Percentiles rank a stretch among this genome's conserved stretches.
Evolutionary conservation across 2,888 invertebrate genomes (phyloP).

Genomic region (Meta bourneti): DNA sequence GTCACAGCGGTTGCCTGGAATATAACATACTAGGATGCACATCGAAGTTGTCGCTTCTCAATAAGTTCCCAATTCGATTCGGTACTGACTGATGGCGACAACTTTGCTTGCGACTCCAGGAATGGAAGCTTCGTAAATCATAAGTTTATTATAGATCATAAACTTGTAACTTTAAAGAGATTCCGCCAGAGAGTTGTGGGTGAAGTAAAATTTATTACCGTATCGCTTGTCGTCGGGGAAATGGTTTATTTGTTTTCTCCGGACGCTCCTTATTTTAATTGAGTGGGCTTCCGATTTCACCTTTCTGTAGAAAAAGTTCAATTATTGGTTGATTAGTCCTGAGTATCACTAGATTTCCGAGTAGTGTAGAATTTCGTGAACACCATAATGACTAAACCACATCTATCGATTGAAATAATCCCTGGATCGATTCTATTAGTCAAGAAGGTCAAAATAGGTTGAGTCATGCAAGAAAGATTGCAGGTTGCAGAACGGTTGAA

Average conservation of each 20-base stretch:
- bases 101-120: conserved; percentile 3
- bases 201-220: background rate
- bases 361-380: too few species aligned
- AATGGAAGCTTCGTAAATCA: conserved; percentile 19
- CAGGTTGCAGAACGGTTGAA: too few species aligned
- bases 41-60: background rate
- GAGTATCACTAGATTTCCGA: too few species aligned
- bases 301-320: too few species aligned
- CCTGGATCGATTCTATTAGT: too few species aligned
- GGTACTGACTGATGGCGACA: background rate
- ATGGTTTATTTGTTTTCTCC: background rate
- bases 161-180: conserved; percentile 7
- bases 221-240: conserved; percentile 9
- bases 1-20: conserved; percentile 2
- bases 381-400: too few species aligned
- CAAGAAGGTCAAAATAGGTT: too few species aligned
- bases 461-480: too few species aligned
- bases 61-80: background rate
- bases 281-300: too few species aligned
- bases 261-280: background rate
- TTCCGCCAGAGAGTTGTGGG: conserved; percentile 11
- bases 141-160: conserved; percentile 20
- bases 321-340: too few species aligned
- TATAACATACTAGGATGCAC: background rate
- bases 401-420: too few species aligned